phyloP scores from a whole-genome alignment of 2,888 invertebrate genomes.

The Catocala fraxini region DNA sequence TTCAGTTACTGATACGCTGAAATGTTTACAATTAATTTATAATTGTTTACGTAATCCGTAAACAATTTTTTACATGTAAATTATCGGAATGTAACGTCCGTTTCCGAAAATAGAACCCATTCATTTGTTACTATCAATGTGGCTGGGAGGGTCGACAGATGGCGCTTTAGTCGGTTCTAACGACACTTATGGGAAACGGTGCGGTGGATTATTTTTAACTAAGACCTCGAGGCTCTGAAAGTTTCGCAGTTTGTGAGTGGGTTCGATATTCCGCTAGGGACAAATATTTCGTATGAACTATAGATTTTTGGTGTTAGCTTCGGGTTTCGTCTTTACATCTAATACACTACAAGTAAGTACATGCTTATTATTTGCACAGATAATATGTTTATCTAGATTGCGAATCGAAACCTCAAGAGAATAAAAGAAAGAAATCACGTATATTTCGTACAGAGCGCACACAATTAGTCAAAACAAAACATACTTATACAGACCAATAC shows the following conservation, averaged over 20 bases:
- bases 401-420: too few relatives aligned
- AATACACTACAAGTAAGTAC: neutral
- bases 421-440: too few relatives aligned
- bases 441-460: too few relatives aligned
- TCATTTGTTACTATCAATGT: conserved; percentile 5
- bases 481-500: too few relatives aligned
- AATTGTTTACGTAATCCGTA: neutral
- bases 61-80: neutral
- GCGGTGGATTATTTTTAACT: conserved; percentile 12
- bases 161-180: conserved; percentile 4
- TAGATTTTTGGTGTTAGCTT: neutral
- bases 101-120: neutral
- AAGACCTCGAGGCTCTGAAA: conserved; percentile 10
- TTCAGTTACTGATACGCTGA: too few relatives aligned
- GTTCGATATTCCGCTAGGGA: conserved; percentile 6
- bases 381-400: too few relatives aligned
- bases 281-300: conserved; percentile 1
- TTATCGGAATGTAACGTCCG: neutral
- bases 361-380: too few relatives aligned
- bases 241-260: conserved; percentile 7
- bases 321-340: neutral
- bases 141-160: conserved; percentile 5
- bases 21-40: too few relatives aligned
- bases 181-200: conserved; percentile 13
- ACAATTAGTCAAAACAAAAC: too few relatives aligned